Base-by-base conservation (phyloP, 1,140 invertebrate genomes). In the Drosophila leontia region DNA sequence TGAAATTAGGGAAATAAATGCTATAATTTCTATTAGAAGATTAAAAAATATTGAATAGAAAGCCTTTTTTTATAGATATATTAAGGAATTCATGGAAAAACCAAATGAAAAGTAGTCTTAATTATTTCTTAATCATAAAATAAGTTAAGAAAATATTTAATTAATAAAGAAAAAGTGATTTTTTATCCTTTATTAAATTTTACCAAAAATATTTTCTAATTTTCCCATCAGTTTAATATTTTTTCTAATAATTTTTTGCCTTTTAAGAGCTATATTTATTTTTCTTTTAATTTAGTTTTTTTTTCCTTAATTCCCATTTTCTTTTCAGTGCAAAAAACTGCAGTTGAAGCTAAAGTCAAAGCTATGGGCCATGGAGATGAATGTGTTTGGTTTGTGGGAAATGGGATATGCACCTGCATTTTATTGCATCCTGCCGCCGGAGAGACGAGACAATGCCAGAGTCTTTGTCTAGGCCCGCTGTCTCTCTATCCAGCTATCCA, bases 351-450 rank as follows among this genome's bases (percentile, higher is more conserved):
- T 48, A 41, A 69, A 61, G 50, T 42, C 45, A 75, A 53, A 56
- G 64, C 39, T 45, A n/a, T 48, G 47, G 53, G 12, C 19, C 3
- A 32, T 50, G 45, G 37, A 71, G 45, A 42, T 71, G 45, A 23
- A 50, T 41, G 45, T 57, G 47, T 48, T 48, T 48, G 47, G 23
- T 48, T 48, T 48, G 47, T 48, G 47, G 47, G 47, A 48, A 48
- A 48, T 48, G 69, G 69, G 53, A 71, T 50, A 74, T 74, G 68
- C 70, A 85, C 82, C 82, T 85, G 82, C 85, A 75, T 88, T 90
- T 88, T 90, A 88, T 90, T 90, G 84, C 84, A 88, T 87, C 83
- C 84, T 85, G 82, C 69, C 50, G 60, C 69, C 58, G 57, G 75
- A 78, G 45, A 39, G 35, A 35, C 44, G 50, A 81, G 32, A 86